Conservation (phyloP, 2,797 vertebrate species). For the Cossypha dichroa region DNA sequence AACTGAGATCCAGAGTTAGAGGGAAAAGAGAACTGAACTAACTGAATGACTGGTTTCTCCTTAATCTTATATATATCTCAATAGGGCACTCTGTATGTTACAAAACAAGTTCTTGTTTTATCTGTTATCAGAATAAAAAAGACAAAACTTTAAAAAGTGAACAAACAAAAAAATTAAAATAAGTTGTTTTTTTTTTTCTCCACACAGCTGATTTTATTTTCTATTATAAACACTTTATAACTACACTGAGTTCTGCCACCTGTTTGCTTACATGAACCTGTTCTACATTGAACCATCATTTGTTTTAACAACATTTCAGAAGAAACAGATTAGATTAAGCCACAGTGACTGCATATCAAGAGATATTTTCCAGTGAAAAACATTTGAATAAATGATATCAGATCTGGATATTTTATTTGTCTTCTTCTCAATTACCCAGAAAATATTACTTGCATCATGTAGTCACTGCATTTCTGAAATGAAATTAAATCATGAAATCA, state of each 20-base stretch:
- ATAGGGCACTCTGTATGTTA: neutral
- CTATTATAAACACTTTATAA: neutral
- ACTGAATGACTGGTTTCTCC: neutral
- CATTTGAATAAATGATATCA: neutral
- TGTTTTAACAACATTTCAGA: neutral
- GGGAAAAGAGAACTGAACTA: neutral
- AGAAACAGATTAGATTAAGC: neutral
- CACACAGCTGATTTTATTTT: neutral
- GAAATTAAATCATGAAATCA: neutral
- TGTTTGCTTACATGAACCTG: neutral
- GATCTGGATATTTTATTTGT: neutral
- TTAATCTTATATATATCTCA: neutral
- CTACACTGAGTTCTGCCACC: neutral
- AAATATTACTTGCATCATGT: neutral
- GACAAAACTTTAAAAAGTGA: too few relatives aligned
- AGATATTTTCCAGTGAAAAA: neutral
- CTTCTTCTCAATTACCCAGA: neutral
- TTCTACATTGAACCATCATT: accelerated
- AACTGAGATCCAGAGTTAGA: neutral
- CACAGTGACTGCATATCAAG: neutral
- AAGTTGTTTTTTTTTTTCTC: neutral
- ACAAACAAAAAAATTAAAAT: neutral
- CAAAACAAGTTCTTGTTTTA: neutral
- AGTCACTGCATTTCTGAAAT: neutral
- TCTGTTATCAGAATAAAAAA: neutral